phyloP scores from a whole-genome alignment of 2,113 vertebrate species.

The Gobiocypris rarus region DNA sequence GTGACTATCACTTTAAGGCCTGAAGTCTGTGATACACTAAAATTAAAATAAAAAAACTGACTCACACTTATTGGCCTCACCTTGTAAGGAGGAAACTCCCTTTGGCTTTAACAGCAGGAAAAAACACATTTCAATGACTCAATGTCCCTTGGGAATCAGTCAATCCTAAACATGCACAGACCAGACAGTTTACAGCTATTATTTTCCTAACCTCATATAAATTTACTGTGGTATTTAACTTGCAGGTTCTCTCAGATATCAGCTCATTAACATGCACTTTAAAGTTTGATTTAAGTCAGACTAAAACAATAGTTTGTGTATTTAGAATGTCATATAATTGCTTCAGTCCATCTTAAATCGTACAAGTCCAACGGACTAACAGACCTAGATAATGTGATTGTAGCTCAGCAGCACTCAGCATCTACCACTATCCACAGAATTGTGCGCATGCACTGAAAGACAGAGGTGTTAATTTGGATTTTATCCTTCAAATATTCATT shows the following conservation, averaged over 20 bases:
- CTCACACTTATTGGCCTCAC: conserved; percentile 9
- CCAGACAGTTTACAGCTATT: background rate
- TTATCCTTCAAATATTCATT: too few species aligned
- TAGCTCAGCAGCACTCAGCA: too few species aligned
- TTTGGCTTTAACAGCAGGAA: conserved; percentile 45
- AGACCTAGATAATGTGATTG: background rate
- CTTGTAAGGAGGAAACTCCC: background rate
- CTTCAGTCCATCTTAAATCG: too few species aligned
- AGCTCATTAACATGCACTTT: background rate
- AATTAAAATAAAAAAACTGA: conserved; percentile 26
- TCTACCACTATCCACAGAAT: too few species aligned
- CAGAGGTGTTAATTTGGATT: background rate
- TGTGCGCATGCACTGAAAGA: background rate
- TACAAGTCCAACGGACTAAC: background rate
- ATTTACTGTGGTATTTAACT: background rate
- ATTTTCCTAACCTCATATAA: background rate
- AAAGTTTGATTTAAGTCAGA: background rate
- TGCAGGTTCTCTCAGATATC: background rate
- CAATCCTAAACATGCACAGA: background rate
- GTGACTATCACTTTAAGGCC: background rate
- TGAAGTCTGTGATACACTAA: background rate
- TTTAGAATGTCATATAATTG: background rate
- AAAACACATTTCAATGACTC: conserved; percentile 17
- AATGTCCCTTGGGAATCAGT: background rate
- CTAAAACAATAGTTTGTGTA: background rate